Conservation (phyloP, 2,113 vertebrate genomes). For the Phodopus roborovskii region DNA sequence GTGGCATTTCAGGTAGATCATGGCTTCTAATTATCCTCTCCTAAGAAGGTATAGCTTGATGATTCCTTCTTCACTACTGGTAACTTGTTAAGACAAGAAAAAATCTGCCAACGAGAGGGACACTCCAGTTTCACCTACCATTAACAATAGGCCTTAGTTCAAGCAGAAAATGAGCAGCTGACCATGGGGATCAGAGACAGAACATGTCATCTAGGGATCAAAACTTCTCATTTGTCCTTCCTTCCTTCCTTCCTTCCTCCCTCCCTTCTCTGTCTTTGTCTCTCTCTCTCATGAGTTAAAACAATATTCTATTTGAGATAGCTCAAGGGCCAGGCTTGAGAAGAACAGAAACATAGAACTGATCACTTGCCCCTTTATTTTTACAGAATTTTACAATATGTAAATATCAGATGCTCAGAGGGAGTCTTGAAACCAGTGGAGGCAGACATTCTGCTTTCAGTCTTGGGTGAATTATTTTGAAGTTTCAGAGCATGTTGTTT, state of each 20-base stretch:
- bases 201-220: slow-evolving; percentile 72
- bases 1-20: background rate
- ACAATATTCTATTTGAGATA: slow-evolving; percentile 66
- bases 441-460: background rate
- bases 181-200: slow-evolving; percentile 84
- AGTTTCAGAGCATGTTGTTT: slow-evolving; percentile 10
- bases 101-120: slow-evolving; percentile 82
- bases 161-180: slow-evolving; percentile 95
- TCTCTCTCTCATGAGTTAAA: slow-evolving; percentile 31
- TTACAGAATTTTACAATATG: slow-evolving; percentile 22
- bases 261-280: accelerated
- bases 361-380: background rate
- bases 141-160: slow-evolving; percentile 89
- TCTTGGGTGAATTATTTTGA: slow-evolving; percentile 52
- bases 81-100: slow-evolving; percentile 83
- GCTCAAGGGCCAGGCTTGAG: slow-evolving; percentile 9
- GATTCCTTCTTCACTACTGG: background rate
- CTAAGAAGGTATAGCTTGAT: slow-evolving; percentile 51
- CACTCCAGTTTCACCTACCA: slow-evolving; percentile 82
- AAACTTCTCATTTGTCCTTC: background rate
- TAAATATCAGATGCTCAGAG: slow-evolving; percentile 19
- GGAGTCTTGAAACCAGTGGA: background rate
- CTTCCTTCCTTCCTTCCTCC: background rate
- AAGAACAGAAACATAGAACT: background rate
- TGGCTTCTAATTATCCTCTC: background rate